Evolutionary conservation across 2,113 vertebrate species (phyloP).

Genomic region (Maccullochella peelii): DNA sequence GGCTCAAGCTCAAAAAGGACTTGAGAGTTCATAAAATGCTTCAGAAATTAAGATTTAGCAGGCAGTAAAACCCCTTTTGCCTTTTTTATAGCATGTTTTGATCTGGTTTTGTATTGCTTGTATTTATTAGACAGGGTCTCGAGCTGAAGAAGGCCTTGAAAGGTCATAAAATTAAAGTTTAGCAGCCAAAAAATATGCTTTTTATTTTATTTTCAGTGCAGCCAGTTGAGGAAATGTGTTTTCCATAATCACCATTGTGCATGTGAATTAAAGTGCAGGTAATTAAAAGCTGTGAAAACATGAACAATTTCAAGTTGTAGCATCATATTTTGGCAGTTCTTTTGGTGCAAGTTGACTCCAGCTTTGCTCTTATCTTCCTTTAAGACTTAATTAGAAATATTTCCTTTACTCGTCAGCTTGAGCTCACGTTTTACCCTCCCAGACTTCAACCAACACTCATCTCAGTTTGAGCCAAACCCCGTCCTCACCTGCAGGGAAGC

Average conservation of each 20-base stretch:
- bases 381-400: background rate
- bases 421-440: background rate
- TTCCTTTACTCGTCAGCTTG: background rate
- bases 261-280: background rate
- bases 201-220: background rate
- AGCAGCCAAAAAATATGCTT: background rate
- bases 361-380: background rate
- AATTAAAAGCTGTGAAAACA: background rate
- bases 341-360: background rate
- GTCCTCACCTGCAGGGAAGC: conserved; percentile 93
- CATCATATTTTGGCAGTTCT: background rate
- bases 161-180: background rate
- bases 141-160: background rate
- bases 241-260: background rate
- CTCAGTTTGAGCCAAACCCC: background rate
- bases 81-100: background rate
- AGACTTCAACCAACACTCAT: background rate
- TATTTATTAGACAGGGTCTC: background rate
- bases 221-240: background rate
- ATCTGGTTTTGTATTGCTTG: background rate
- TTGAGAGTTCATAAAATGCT: too few relatives aligned
- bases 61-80: background rate
- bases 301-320: too few relatives aligned
- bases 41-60: background rate
- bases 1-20: background rate